A percentile compares a stretch with the other conserved stretches of the same genome.
phyloP scores from a whole-genome alignment of 2,888 invertebrate genomes.

The Allygus modestus region DNA sequence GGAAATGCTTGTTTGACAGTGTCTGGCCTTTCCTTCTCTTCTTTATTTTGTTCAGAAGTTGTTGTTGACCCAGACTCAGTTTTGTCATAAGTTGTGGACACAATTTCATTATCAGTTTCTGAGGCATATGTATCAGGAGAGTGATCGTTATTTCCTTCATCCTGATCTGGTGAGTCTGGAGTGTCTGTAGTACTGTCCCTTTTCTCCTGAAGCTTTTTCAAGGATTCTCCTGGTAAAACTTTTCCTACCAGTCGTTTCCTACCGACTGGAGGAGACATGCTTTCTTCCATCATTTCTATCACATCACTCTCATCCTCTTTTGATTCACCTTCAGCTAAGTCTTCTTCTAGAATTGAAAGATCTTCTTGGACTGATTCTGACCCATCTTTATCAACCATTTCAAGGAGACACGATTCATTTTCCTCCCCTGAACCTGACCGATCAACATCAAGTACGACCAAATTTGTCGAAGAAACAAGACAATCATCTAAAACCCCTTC shows the following conservation, averaged over 20 bases:
- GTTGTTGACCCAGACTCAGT: slow-evolving; percentile 59
- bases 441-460: slow-evolving; percentile 69
- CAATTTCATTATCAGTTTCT: slow-evolving; percentile 71
- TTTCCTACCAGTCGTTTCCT: slow-evolving; percentile 70
- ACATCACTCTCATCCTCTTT: slow-evolving; percentile 75
- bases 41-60: slow-evolving; percentile 58
- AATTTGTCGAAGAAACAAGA: slow-evolving; percentile 67
- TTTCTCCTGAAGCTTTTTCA: slow-evolving; percentile 71
- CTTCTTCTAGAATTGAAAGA: slow-evolving; percentile 68
- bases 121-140: slow-evolving; percentile 74
- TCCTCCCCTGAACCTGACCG: slow-evolving; percentile 65
- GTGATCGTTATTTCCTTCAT: slow-evolving; percentile 75
- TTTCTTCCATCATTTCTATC: slow-evolving; percentile 73
- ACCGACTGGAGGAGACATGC: slow-evolving; percentile 67
- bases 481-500: slow-evolving; percentile 68
- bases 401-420: slow-evolving; percentile 67
- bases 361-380: slow-evolving; percentile 59
- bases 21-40: slow-evolving; percentile 65
- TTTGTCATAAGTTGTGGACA: slow-evolving; percentile 67
- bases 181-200: slow-evolving; percentile 74
- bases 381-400: slow-evolving; percentile 68
- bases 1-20: slow-evolving; percentile 72
- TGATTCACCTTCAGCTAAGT: slow-evolving; percentile 71
- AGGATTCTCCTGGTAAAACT: slow-evolving; percentile 75
- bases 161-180: slow-evolving; percentile 78